phyloP scores from a whole-genome alignment of 37 sponge, comb jelly and placozoan genomes.

The Aplysina aerophoba region DNA sequence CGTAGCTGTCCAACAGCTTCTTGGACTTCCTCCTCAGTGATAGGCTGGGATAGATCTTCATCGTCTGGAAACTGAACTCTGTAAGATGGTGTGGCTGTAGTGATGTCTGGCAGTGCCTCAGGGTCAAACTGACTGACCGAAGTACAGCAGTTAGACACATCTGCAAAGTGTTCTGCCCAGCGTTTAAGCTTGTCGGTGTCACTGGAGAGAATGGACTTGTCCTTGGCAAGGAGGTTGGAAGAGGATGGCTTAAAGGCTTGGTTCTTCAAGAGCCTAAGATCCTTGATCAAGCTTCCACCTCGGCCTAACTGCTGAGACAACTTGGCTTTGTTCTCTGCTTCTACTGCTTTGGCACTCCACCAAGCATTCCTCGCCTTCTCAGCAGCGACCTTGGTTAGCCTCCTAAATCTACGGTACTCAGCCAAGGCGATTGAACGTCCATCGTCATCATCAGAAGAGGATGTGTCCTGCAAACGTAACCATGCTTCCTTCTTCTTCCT shows the following conservation, averaged over 20 bases:
- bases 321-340: background rate
- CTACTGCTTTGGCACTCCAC: slow-evolving; percentile 19
- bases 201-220: background rate
- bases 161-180: slow-evolving; percentile 13
- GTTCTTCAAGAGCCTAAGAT: slow-evolving; percentile 5
- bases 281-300: slow-evolving; percentile 16
- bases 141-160: background rate
- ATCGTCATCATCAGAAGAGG: background rate
- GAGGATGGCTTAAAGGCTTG: background rate
- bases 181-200: background rate
- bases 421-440: background rate
- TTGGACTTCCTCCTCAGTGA: background rate
- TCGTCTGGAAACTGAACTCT: background rate
- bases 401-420: background rate
- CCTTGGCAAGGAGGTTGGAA: background rate
- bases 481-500: slow-evolving; percentile 2
- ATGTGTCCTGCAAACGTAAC: background rate
- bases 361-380: slow-evolving; percentile 4
- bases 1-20: background rate
- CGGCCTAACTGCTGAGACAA: background rate
- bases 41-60: background rate
- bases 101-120: background rate
- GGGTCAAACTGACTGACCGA: background rate
- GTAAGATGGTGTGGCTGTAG: background rate
- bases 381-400: background rate